Evolutionary conservation across 2,113 vertebrate genomes (phyloP).

Genomic region (Sitta europaea): DNA sequence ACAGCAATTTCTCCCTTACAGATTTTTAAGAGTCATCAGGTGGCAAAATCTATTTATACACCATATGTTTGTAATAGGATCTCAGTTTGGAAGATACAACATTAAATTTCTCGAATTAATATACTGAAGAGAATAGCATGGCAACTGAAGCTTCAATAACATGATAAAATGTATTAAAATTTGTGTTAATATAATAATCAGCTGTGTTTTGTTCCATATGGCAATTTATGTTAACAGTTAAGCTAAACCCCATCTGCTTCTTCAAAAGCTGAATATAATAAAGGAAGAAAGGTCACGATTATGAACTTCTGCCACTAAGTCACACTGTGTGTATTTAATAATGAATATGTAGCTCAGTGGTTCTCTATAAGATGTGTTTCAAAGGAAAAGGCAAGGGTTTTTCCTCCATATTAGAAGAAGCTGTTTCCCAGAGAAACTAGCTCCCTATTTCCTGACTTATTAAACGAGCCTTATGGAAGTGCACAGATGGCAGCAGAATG

Average conservation of each 20-base stretch:
- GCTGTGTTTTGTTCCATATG: slow-evolving; percentile 75
- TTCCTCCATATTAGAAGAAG: neutral
- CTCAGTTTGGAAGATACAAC: slow-evolving; percentile 44
- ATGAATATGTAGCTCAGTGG: slow-evolving; percentile 9
- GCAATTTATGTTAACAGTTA: slow-evolving; percentile 77
- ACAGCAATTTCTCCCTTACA: slow-evolving; percentile 25
- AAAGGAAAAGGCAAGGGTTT: slow-evolving; percentile 21
- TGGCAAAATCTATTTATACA: slow-evolving; percentile 64
- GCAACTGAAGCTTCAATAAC: slow-evolving; percentile 65
- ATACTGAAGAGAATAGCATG: slow-evolving; percentile 63
- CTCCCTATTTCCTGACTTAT: neutral
- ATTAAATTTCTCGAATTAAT: slow-evolving; percentile 60
- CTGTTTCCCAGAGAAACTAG: neutral
- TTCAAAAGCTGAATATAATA: slow-evolving; percentile 54
- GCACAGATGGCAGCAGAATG: neutral
- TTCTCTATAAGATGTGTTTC: neutral
- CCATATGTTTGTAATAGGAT: slow-evolving; percentile 63
- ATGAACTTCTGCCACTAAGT: slow-evolving; percentile 49
- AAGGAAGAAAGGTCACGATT: slow-evolving; percentile 39
- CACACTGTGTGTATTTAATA: neutral
- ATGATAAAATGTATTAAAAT: slow-evolving; percentile 72
- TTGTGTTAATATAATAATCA: slow-evolving; percentile 77
- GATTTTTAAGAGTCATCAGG: slow-evolving; percentile 56
- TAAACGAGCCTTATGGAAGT: neutral
- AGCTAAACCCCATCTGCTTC: slow-evolving; percentile 74